Base-by-base conservation (phyloP, 2,888 invertebrate genomes). In the Maniola hyperantus region DNA sequence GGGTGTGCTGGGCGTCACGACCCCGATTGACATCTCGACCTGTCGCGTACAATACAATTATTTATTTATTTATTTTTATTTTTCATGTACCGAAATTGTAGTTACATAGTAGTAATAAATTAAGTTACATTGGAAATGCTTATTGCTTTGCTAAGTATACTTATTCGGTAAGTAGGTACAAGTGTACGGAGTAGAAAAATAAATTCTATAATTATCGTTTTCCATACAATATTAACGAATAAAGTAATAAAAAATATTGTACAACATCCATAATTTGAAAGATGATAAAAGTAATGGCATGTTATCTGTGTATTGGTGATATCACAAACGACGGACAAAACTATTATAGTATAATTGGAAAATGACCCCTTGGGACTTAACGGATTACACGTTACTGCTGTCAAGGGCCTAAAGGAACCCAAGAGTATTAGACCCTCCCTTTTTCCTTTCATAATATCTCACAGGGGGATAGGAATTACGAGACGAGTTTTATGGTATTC, bases 311-410 rank as follows among this genome's bases (percentile, higher is more conserved):
- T 76, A 76, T 73, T 64, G 70, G 71, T 77, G 76, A 81, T 77
- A 76, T 81, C 78, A 76, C 74, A 72, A 78, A 75, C 74, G 79
- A 72, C 77, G 72, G 77, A 77, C 75, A 80, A 81, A 79, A 82
- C 83, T 84, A 83, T 85, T 84, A 84, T 81, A 39, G 2, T 39
- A 78, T 83, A 78, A 80, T 79, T 78, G 76, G 76, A 74, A 79
- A 83, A 77, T 84, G 85, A 85, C 88, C 89, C 89, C 89, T 83
- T 80, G 77, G 80, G 81, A 81, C 83, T 84, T 82, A 83, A 80
- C 83, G 87, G 85, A 89, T 88, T 88, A 86, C 88, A 82, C 83
- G 84, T 83, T 84, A 87, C 84, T 81, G 79, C 83, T 85, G 86
- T 84, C 87, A 83, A 81, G 85, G 82, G 83, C 74, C 76, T 75